Base-by-base conservation (phyloP, 2,888 invertebrate genomes). In the Drosophila recens region DNA sequence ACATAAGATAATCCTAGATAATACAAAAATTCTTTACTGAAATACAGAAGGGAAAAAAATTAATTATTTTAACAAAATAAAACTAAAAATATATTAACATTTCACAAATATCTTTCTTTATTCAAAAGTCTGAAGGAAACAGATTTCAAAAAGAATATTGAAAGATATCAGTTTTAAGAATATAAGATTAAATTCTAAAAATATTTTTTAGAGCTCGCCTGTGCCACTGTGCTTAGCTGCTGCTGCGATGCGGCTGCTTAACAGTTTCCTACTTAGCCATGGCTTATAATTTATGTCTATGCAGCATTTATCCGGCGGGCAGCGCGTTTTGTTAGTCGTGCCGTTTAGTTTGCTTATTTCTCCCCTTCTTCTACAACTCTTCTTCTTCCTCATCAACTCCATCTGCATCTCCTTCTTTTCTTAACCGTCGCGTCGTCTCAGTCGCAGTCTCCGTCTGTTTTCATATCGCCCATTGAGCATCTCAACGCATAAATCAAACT, bases 401-500 rank as follows among this genome's bases (percentile, higher is more conserved):
- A 9, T 34, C 64, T 34, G 15, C 38, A 38, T 33, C 30, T 15
- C 6, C 54, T 23, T 34, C 53, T 30, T 23, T 45, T 34, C 56
- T 56, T 45, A 20, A 17, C 9, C 43, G 27, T 27, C 52, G 40
- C 34, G 27, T 27, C 52, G 40, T 45, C 34, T 8, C 17, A 43
- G 43, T 33, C 45, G 2, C 2, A 15, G 49, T 51, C 43, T 56
- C 51, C 40, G 38, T 56, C 58, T 34, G 33, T 33, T 58, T 49
- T 42, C 76, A 67, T 86, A 86, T 86, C 86, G 68, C 58, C 77
- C 80, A 73, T 87, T 85, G 85, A 80, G 56, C 82, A 86, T 86
- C 86, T 82, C 80, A 65, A 82, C 87, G 86, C 89, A 86, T 86
- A 86, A 86, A 89, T 86, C 86, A 89, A 89, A 86, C 77, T 87